Evolutionary conservation across 2,888 invertebrate genomes (phyloP).

Genomic region (Drosophila maculinotata): DNA sequence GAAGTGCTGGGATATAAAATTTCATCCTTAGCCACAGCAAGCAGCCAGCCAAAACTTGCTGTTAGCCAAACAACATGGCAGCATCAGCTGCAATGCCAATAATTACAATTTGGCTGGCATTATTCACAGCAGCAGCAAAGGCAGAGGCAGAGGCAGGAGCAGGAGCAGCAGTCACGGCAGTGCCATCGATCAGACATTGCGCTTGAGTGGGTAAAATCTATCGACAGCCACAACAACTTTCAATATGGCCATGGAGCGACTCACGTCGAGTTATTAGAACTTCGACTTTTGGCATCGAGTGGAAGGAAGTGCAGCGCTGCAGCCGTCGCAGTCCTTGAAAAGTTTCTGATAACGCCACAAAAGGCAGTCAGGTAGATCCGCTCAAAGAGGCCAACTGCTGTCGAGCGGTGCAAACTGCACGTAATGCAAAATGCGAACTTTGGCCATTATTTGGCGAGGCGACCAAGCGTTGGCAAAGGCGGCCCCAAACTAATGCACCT

Average conservation of each 20-base stretch:
- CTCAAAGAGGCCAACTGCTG: slow-evolving; percentile 11
- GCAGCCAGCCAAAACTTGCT: slow-evolving; percentile 42
- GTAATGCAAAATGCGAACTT: slow-evolving; percentile 73
- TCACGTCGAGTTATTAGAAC: slow-evolving; percentile 65
- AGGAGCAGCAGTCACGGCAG: slow-evolving; percentile 17
- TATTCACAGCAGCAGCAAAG: slow-evolving; percentile 36
- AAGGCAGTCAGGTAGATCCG: slow-evolving; percentile 21
- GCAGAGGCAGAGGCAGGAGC: slow-evolving; percentile 22
- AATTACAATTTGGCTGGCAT: slow-evolving; percentile 71
- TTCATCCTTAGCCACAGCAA: slow-evolving; percentile 66
- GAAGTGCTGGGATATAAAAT: slow-evolving; percentile 67
- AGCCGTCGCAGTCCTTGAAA: slow-evolving; percentile 76
- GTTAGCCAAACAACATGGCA: not conserved
- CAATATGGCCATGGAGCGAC: slow-evolving; percentile 52
- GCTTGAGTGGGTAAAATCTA: slow-evolving; percentile 58
- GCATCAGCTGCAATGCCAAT: slow-evolving; percentile 62
- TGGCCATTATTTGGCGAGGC: slow-evolving; percentile 64
- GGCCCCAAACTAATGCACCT: slow-evolving; percentile 5
- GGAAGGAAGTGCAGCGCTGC: slow-evolving; percentile 23
- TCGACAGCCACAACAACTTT: slow-evolving; percentile 55
- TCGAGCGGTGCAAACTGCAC: slow-evolving; percentile 50
- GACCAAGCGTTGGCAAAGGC: slow-evolving; percentile 14
- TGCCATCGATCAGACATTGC: slow-evolving; percentile 58
- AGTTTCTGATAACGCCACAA: slow-evolving; percentile 60
- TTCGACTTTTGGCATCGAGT: slow-evolving; percentile 43